phyloP scores from a whole-genome alignment of 1,140 invertebrate species.

The Goniozus legneri region DNA sequence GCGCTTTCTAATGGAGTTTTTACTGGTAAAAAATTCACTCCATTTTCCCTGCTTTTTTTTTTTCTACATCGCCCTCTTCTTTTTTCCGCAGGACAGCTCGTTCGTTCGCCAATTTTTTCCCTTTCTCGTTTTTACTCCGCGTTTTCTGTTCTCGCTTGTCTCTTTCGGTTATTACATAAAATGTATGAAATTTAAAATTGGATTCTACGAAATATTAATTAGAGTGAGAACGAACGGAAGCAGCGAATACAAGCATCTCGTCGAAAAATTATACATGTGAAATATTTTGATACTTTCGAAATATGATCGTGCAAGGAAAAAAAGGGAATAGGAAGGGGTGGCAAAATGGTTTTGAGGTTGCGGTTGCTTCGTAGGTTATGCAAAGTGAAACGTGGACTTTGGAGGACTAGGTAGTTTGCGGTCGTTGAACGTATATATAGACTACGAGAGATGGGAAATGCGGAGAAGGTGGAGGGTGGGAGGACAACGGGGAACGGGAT shows the following conservation, averaged over 20 bases:
- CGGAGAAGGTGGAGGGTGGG: neutral
- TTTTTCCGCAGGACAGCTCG: too few relatives aligned
- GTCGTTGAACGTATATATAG: slow-evolving; percentile 20
- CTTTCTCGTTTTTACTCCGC: too few relatives aligned
- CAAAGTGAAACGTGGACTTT: slow-evolving; percentile 36
- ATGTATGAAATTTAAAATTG: too few relatives aligned
- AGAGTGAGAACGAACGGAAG: too few relatives aligned
- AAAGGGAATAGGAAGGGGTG: neutral
- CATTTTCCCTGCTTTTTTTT: slow-evolving; percentile 27
- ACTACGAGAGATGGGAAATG: slow-evolving; percentile 3
- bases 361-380: slow-evolving; percentile 25
- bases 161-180: too few relatives aligned
- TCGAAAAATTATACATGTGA: too few relatives aligned
- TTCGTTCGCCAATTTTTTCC: too few relatives aligned
- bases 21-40: slow-evolving; percentile 55
- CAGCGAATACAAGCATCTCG: too few relatives aligned
- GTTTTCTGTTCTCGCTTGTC: too few relatives aligned
- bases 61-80: too few relatives aligned
- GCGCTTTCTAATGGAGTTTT: slow-evolving; percentile 54
- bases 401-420: slow-evolving; percentile 35
- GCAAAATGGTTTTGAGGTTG: slow-evolving; percentile 32
- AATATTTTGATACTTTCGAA: too few relatives aligned
- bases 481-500: slow-evolving; percentile 13
- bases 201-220: too few relatives aligned
- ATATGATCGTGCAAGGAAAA: neutral